Base-by-base conservation (phyloP, 2,113 vertebrate species). In the Cygnus atratus region DNA sequence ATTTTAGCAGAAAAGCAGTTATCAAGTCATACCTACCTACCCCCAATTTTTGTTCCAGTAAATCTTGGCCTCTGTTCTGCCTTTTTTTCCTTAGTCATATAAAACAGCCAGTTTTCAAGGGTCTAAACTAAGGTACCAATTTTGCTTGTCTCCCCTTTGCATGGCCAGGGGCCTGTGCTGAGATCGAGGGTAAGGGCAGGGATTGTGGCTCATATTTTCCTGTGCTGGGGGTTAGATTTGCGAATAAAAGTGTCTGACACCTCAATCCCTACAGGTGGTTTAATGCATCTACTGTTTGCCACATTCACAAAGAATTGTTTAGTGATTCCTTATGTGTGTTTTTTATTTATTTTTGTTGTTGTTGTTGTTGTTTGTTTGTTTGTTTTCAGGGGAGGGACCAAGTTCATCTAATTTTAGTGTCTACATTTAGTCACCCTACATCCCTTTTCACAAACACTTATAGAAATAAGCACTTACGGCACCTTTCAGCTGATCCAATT, bases 391-490 rank as follows among this genome's bases (percentile, higher is more conserved):
- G 5, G 43, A 35, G 52, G 31, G 72, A 24, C 35, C 28, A 24
- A 57, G 58, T 16, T 72, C 39, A 44, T 31, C 14, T 6, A 52
- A 26, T 6, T 68, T 67, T 1, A 10, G 12, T 9, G 54, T 8
- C 37, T 65, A 25, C 57, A 50, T 39, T 4, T 52, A 41, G 19
- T 28, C 74, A 48, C 16, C n/a, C 55, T 13, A 2, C 29, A 26
- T 22, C 11, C n/a, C 26, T 61, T n/a, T 8, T 15, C n/a, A 26
- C 12, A 7, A 11, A 5, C 17, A 3, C 43, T 37, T 19, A 8
- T 0, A 46, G 55, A 33, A 87, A 78, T 3, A 43, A 72, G 62
- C n/a, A 14, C 3, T 58, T 13, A 3, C 0, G 3, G 72, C 35
- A 18, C 37, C 22, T 6, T 39, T 31, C 77, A 35, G 46, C 77